These are phyloP conservation scores for Amblyopsis rosae DNA, from an alignment of 2,113 vertebrate species.

Conservation along the genomic window DNA sequence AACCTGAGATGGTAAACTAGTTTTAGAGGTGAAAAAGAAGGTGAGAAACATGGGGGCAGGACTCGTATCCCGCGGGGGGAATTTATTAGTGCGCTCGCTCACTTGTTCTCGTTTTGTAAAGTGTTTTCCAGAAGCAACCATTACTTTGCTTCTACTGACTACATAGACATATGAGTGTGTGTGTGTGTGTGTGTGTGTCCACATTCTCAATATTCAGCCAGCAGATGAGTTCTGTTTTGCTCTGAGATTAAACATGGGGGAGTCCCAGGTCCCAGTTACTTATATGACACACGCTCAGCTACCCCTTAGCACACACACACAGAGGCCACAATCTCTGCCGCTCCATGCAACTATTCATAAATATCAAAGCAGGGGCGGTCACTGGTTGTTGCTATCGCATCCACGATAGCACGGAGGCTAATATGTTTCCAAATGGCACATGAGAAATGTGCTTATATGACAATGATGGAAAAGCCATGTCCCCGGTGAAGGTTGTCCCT, in stretches of 20 bases:
- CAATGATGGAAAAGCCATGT: constrained; percentile 59
- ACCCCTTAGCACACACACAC: constrained; percentile 57
- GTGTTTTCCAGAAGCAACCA: constrained; percentile 63
- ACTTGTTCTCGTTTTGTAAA: constrained; percentile 63
- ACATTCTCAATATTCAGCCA: constrained; percentile 67
- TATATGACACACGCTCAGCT: constrained; percentile 68
- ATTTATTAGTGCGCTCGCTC: constrained; percentile 57
- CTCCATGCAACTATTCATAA: constrained; percentile 66
- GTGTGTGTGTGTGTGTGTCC: constrained; percentile 27
- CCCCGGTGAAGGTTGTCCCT: constrained; percentile 51
- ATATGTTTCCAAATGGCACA: constrained; percentile 64
- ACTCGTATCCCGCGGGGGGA: constrained; percentile 58
- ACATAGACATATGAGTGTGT: constrained; percentile 21
- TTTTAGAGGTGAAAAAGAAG: constrained; percentile 49
- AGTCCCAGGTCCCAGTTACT: constrained; percentile 74
- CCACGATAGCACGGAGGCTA: constrained; percentile 57
- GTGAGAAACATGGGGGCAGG: constrained; percentile 48
- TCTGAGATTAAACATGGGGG: constrained; percentile 73
- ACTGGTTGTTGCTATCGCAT: constrained; percentile 59
- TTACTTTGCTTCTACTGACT: constrained; percentile 63
- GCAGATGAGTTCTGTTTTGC: constrained; percentile 70
- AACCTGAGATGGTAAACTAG: constrained; percentile 48
- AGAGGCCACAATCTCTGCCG: constrained; percentile 57
- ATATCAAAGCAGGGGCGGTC: constrained; percentile 66
- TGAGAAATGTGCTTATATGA: constrained; percentile 68